Evolutionary conservation across 2,888 invertebrate species (phyloP), one percentile per base, ranked within the genome.

Genomic region (Sphaerophoria taeniata): DNA sequence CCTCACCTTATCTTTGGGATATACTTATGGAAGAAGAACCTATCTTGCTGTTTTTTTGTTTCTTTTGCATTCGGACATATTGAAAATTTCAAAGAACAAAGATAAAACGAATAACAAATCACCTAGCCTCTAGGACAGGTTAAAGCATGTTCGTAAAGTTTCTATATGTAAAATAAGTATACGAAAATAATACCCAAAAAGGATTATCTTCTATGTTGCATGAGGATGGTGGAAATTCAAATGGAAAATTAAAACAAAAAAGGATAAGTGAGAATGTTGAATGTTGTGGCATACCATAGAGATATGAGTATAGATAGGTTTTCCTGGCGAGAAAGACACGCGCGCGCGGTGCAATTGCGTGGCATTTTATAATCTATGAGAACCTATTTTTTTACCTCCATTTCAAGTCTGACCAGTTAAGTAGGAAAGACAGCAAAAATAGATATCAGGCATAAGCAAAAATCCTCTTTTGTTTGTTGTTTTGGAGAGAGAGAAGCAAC

Each of bases 131-230:
- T n/a, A 11, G 39, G 39, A 39, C 39, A 3, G n/a, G 47, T 12
- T 33, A 61, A 47, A 60, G 71, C 71, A 79, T 84, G 84, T 83
- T 81, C 76, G 70, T 79, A 24, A 24, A 24, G 24, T 24, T 24
- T 24, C 24, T 24, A 24, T 24, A 49, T 79, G 16, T 43, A 31
- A 43, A 61, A 75, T 75, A 24, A 24, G 24, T 24, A 67, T 84
- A 71, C 75, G 84, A 75, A 84, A 84, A 79, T 84, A 84, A 84
- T 84, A 84, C 84, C 84, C 79, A 79, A 79, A 84, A 84, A 84
- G 84, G 84, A 84, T 84, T 84, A 84, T 84, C 84, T 74, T 73
- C 73, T 78, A 45, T 73, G 51, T 78, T 55, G 43, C 43, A 43
- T 43, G 6, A 43, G 45, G 34, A 14, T 51, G 43, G 51, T 60